Percentiles rank a stretch among this genome's conserved stretches.
Conservation (phyloP, 1,140 invertebrate species). For the Radopholus similis region DNA sequence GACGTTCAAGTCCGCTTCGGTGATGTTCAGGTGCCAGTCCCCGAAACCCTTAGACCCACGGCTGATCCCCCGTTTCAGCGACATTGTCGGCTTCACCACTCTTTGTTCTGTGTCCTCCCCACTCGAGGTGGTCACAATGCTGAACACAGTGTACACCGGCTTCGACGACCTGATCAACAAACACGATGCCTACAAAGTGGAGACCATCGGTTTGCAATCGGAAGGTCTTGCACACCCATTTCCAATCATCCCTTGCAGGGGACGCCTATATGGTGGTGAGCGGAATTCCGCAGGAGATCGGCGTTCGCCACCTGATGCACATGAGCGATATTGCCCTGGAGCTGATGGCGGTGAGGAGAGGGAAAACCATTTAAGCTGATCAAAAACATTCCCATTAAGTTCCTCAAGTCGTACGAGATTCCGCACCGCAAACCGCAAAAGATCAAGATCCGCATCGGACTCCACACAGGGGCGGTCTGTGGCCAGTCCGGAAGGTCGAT, state of each 20-base stretch:
- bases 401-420: slow-evolving; percentile 44
- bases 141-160: slow-evolving; percentile 59
- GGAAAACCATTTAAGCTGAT: neutral
- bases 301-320: slow-evolving; percentile 47
- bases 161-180: slow-evolving; percentile 61
- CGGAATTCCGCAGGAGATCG: slow-evolving; percentile 56
- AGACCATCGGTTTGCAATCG: slow-evolving; percentile 31
- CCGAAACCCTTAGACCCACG: neutral
- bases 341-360: slow-evolving; percentile 26
- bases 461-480: slow-evolving; percentile 54
- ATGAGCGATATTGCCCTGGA: slow-evolving; percentile 49
- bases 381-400: slow-evolving; percentile 35
- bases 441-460: slow-evolving; percentile 72
- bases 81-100: slow-evolving; percentile 80
- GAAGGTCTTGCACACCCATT: no score
- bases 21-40: slow-evolving; percentile 71
- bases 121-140: slow-evolving; percentile 60
- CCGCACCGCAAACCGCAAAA: slow-evolving; percentile 44
- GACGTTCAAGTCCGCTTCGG: slow-evolving; percentile 68
- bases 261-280: slow-evolving; percentile 57
- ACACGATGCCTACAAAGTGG: slow-evolving; percentile 61
- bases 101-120: slow-evolving; percentile 62
- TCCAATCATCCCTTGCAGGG: no score
- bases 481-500: no score
- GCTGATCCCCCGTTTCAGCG: slow-evolving; percentile 62